phyloP scores from a whole-genome alignment of 2,797 vertebrate species.

The Mormyrus hasselquistii region DNA sequence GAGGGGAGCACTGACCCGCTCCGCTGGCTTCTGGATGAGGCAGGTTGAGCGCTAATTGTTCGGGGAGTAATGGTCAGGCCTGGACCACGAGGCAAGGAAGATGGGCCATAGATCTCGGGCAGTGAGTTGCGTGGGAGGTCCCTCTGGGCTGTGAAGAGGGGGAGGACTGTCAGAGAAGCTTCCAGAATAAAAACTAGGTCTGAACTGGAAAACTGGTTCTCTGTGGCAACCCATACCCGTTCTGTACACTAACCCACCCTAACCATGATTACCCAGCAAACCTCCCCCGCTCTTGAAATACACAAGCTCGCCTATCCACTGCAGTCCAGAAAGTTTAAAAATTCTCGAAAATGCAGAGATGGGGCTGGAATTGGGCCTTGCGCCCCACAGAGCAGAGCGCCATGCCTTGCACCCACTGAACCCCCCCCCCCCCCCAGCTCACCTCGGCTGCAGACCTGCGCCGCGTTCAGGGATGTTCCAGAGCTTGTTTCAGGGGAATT shows the following conservation, averaged over 20 bases:
- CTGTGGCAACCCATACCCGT: background rate
- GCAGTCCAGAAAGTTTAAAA: background rate
- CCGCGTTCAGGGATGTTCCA: constrained; percentile 38
- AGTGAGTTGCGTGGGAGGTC: constrained; percentile 57
- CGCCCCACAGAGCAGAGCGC: background rate
- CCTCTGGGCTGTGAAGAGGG: constrained; percentile 62
- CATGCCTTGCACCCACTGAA: background rate
- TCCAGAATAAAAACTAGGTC: background rate
- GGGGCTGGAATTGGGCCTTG: background rate
- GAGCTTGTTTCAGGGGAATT: constrained; percentile 48
- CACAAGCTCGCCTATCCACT: background rate
- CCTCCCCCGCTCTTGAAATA: background rate
- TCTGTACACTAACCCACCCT: background rate
- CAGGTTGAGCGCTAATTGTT: constrained; percentile 61
- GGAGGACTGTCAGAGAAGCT: background rate
- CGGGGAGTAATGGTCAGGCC: constrained; percentile 81
- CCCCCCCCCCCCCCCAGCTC: background rate
- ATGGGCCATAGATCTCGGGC: constrained; percentile 66
- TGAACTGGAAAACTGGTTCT: background rate
- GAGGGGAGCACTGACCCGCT: constrained; percentile 55
- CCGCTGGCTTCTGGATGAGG: constrained; percentile 47
- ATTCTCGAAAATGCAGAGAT: background rate
- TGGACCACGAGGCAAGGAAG: constrained; percentile 58
- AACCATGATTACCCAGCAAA: background rate
- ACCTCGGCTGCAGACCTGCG: constrained; percentile 1